Percentiles rank a stretch among this genome's conserved stretches.
phyloP scores from a whole-genome alignment of 2,888 invertebrate genomes.

The Belgica antarctica region DNA sequence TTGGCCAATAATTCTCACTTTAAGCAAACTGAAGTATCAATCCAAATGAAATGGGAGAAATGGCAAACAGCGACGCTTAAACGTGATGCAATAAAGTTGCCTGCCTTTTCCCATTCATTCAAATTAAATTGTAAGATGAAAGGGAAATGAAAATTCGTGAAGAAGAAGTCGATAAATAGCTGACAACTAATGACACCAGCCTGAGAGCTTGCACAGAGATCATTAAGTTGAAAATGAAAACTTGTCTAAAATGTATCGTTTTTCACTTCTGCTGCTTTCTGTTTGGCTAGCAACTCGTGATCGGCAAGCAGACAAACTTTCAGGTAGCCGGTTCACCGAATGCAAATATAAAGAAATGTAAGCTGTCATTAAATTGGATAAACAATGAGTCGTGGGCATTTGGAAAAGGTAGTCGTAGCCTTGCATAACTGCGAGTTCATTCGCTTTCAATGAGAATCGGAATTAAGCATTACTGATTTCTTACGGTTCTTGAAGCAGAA shows the following conservation, averaged over 20 bases:
- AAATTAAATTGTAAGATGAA: constrained; percentile 11
- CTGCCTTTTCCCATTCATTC: neutral
- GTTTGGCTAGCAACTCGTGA: constrained; percentile 21
- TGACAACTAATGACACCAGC: constrained; percentile 2
- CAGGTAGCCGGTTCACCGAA: constrained; percentile 19
- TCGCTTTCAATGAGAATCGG: neutral
- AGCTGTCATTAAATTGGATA: constrained; percentile 13
- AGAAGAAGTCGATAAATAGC: constrained; percentile 15
- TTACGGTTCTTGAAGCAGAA: neutral
- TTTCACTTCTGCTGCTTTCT: constrained; percentile 18
- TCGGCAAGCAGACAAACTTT: neutral
- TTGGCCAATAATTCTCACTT: neutral
- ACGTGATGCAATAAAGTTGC: constrained; percentile 20
- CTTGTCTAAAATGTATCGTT: constrained; percentile 16
- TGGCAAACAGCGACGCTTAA: neutral
- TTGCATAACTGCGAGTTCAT: constrained; percentile 3
- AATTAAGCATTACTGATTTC: too few relatives aligned
- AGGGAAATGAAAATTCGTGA: too few relatives aligned
- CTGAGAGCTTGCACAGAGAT: neutral
- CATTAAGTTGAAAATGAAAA: constrained; percentile 5
- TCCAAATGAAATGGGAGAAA: neutral
- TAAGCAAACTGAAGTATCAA: constrained; percentile 5
- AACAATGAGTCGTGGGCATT: constrained; percentile 22
- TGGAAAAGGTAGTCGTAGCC: neutral
- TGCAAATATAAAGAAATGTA: constrained; percentile 1